phyloP scores from a whole-genome alignment of 2,113 vertebrate species.

The Cyrtonyx montezumae region DNA sequence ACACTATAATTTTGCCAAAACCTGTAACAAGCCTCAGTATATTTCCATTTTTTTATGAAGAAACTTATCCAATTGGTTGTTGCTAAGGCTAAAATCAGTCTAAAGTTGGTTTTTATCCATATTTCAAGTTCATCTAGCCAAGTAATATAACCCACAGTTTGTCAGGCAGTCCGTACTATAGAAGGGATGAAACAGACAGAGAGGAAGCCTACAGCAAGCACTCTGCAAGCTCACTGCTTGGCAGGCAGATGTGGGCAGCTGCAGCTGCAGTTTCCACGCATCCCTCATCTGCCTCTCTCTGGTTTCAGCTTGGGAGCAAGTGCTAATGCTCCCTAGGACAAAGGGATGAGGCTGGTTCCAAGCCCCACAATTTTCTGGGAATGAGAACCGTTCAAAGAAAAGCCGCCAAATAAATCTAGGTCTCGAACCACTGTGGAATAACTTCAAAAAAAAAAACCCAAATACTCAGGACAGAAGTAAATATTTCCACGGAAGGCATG shows the following conservation, averaged over 20 bases:
- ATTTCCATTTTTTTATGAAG: background rate
- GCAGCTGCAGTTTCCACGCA: background rate
- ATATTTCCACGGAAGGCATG: background rate
- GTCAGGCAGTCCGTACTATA: too few species aligned
- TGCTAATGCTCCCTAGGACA: background rate
- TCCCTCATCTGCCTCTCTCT: background rate
- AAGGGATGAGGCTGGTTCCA: background rate
- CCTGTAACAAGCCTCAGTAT: background rate
- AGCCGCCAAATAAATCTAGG: background rate
- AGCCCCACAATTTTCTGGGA: background rate
- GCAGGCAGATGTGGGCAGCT: background rate
- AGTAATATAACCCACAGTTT: background rate
- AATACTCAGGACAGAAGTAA: background rate
- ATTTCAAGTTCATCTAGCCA: background rate
- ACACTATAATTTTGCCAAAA: background rate
- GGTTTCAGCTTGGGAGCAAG: background rate
- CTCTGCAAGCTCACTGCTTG: background rate
- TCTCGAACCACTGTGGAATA: background rate
- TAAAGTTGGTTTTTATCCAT: background rate
- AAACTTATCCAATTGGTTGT: background rate
- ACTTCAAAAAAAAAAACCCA: background rate
- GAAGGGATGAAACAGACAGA: background rate
- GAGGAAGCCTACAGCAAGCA: background rate
- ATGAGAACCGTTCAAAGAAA: background rate
- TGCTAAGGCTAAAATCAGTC: background rate